Conservation (phyloP, 2,797 vertebrate species). For the Megaceryle alcyon region DNA sequence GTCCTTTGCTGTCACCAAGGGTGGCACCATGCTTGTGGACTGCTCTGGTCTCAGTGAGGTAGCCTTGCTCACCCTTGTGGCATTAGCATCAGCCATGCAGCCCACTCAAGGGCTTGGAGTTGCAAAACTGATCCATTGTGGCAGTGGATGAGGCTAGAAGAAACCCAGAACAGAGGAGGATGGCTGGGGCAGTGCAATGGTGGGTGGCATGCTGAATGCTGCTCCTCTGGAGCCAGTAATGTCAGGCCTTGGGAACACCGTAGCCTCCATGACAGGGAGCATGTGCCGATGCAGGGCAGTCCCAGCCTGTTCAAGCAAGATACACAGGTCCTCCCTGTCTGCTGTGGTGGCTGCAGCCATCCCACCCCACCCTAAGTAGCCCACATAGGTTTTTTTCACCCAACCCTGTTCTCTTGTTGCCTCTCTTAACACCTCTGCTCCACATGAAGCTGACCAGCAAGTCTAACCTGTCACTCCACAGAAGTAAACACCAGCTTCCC, state of each 20-base stretch:
- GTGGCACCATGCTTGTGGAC: not conserved
- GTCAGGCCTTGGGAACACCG: not conserved
- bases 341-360: not conserved
- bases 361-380: not conserved
- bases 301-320: not conserved
- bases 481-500: not conserved
- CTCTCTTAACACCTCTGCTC: not conserved
- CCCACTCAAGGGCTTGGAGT: rapidly evolving
- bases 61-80: not conserved
- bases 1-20: rapidly evolving
- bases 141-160: not conserved
- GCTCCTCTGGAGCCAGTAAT: not conserved
- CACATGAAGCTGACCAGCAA: rapidly evolving
- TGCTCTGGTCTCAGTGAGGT: not conserved
- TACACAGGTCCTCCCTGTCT: not conserved
- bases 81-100: not conserved
- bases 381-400: not conserved
- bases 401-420: not conserved
- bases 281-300: not conserved
- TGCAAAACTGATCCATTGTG: rapidly evolving
- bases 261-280: not conserved
- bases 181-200: not conserved
- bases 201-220: not conserved
- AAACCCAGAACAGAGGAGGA: not conserved
- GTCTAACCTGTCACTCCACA: rapidly evolving